These are phyloP conservation scores for Rhysida immarginata DNA, from an alignment of 1,140 invertebrate genomes.

Conservation along the genomic window DNA sequence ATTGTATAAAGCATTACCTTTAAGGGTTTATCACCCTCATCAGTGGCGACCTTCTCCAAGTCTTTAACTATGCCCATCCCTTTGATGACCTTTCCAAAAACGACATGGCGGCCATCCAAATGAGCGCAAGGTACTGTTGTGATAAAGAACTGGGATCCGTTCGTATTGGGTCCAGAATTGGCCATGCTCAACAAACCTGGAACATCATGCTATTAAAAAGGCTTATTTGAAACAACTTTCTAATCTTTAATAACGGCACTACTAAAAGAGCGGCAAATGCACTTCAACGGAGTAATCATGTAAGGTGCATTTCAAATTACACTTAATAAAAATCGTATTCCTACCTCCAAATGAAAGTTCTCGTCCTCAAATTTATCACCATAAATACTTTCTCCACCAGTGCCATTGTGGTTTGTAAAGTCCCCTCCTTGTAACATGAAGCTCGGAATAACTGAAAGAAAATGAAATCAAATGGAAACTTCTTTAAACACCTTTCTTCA, in stretches of 20 bases:
- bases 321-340: background rate
- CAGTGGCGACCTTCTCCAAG: conserved; percentile 40
- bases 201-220: conserved; percentile 36
- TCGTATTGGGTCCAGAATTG: conserved; percentile 73
- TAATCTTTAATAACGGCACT: too few species aligned
- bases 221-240: too few species aligned
- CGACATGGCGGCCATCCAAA: conserved; percentile 75
- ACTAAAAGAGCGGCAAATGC: too few species aligned
- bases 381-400: conserved; percentile 85
- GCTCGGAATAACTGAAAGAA: conserved; percentile 40
- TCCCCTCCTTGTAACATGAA: conserved; percentile 75
- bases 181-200: conserved; percentile 70
- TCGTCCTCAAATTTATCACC: conserved; percentile 78
- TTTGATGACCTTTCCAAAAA: conserved; percentile 64
- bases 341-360: conserved; percentile 50
- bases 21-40: conserved; percentile 18
- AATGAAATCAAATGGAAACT: conserved; percentile 15
- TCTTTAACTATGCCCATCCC: conserved; percentile 48
- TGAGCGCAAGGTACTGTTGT: conserved; percentile 67
- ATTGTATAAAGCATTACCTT: too few species aligned
- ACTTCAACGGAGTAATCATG: too few species aligned
- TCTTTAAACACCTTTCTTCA: background rate
- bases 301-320: background rate
- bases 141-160: conserved; percentile 91
- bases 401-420: conserved; percentile 61